Conservation (phyloP, 2,888 invertebrate species). For the Cheilosia variabilis region DNA sequence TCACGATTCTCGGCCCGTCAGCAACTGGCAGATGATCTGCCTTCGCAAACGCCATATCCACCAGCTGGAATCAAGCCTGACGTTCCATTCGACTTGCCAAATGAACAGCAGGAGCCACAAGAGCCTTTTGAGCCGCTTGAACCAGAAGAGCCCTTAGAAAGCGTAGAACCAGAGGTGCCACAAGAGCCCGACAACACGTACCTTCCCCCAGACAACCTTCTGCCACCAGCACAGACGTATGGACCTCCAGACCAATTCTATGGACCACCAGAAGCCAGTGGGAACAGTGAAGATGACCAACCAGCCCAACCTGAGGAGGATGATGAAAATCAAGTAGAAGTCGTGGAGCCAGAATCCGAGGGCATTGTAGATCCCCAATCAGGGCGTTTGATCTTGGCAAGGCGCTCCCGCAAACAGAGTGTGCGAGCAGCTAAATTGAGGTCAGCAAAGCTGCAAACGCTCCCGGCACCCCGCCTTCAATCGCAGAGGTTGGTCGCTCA, state of each 20-base stretch:
- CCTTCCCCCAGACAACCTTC: slow-evolving; percentile 58
- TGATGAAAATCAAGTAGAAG: neutral
- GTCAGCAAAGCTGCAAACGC: slow-evolving; percentile 29
- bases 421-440: slow-evolving; percentile 44
- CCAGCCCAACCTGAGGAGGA: neutral
- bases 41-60: slow-evolving; percentile 60
- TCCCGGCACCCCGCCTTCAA: slow-evolving; percentile 21
- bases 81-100: slow-evolving; percentile 63
- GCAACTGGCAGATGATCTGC: slow-evolving; percentile 41
- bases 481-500: slow-evolving; percentile 50
- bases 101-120: slow-evolving; percentile 39
- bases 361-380: slow-evolving; percentile 30
- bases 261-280: slow-evolving; percentile 52
- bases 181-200: slow-evolving; percentile 62
- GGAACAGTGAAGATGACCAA: slow-evolving; percentile 11
- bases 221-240: slow-evolving; percentile 35
- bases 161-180: neutral
- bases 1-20: slow-evolving; percentile 49
- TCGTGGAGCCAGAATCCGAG: slow-evolving; percentile 47
- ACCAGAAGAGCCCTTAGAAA: slow-evolving; percentile 1
- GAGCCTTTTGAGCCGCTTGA: neutral
- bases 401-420: slow-evolving; percentile 24
- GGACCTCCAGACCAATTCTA: slow-evolving; percentile 35
- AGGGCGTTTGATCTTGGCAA: slow-evolving; percentile 32
- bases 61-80: slow-evolving; percentile 62